Evolutionary conservation across 2,113 vertebrate species (phyloP), one percentile per base, ranked within the genome.

Genomic region (Marmota flaviventris): DNA sequence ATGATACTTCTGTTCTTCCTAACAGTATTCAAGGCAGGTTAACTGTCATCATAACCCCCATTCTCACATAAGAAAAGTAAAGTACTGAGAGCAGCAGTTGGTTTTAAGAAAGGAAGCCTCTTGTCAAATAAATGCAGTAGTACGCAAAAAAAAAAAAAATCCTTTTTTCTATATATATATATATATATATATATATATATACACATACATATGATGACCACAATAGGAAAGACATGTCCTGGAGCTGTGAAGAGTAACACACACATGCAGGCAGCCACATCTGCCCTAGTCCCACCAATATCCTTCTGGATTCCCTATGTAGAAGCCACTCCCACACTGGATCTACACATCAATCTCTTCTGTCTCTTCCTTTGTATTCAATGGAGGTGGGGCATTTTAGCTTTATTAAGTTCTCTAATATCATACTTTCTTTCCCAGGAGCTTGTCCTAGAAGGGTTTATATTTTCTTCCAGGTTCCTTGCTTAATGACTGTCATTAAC

Each of bases 201-300:
- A n/a, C n/a, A n/a, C n/a, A n/a, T n/a, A n/a, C n/a, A n/a, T n/a
- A n/a, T 22, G 24, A 12, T 34, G 39, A 25, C 24, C 16, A 11
- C 56, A 16, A 18, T 67, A 24, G 9, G 12, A 67, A 58, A 12
- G 6, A 3, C 0, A 11, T 20, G 3, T 2, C 1, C 34, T 2
- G 11, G 73, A 56, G 12, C 2, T 2, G 2, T 8, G 29, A 34
- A 73, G 7, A 13, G 1, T 34, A 32, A 2, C 39, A 4, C 2
- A 2, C 39, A 4, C 2, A 2, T 29, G 1, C 48, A 1, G 1
- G 0, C 1, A 20, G 2, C 5, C 34, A 34, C 4, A 0, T 12
- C 4, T 14, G 4, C 12, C 0, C 37, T 37, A 13, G n/a, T 7
- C 18, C 8, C 45, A 5, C 1, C 20, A 24, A 29, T 17, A 1